Evolutionary conservation across 2,797 vertebrate species (phyloP).

Genomic region (Echiichthys vipera): DNA sequence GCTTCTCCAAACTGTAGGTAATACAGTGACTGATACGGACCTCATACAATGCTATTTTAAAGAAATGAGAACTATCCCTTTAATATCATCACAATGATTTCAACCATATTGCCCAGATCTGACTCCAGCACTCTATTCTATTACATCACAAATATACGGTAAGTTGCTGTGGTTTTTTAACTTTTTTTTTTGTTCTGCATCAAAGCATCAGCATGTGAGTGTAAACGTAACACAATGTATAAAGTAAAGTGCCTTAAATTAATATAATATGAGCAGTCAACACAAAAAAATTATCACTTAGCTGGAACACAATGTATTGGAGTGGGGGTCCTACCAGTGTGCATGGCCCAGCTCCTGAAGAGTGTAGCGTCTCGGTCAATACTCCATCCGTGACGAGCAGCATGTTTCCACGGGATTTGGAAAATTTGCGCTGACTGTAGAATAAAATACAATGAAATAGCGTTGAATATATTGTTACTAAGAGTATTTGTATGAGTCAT

Average conservation of each 20-base stretch:
- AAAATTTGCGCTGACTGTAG: constrained; percentile 81
- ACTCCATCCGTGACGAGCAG: constrained; percentile 87
- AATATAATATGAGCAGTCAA: background rate
- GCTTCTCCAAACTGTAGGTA: no score
- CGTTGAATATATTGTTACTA: background rate
- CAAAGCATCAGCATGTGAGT: background rate
- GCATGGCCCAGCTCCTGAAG: constrained; percentile 87
- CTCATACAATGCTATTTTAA: no score
- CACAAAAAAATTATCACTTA: background rate
- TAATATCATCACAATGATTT: background rate
- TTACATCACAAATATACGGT: background rate
- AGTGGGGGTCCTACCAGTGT: constrained; percentile 81
- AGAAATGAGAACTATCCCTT: no score
- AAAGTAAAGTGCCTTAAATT: background rate
- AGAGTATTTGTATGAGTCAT: background rate
- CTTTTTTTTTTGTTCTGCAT: background rate
- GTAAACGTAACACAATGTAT: background rate
- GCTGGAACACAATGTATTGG: constrained; percentile 1
- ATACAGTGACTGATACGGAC: no score
- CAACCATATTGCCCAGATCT: background rate
- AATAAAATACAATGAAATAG: background rate
- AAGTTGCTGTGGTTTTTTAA: background rate
- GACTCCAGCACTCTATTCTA: background rate
- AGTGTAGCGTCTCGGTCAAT: constrained; percentile 87
- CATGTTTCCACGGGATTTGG: constrained; percentile 89